phyloP scores from a whole-genome alignment of 1,140 invertebrate species.

The Drosophila biarmipes region DNA sequence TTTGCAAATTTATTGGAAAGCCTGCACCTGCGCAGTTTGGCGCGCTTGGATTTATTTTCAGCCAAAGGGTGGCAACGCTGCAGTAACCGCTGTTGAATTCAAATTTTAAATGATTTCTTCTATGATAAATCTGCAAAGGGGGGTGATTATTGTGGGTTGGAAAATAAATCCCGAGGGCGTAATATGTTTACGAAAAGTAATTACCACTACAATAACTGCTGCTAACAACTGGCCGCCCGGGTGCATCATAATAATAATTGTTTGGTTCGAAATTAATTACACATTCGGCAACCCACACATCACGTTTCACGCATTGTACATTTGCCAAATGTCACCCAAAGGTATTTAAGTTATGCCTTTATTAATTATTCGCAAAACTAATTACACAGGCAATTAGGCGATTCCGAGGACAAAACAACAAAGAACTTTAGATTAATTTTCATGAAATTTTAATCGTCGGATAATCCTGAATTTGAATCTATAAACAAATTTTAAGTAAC shows the following conservation, averaged over 20 bases:
- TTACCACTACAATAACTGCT: slow-evolving; percentile 59
- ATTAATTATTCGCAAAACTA: slow-evolving; percentile 49
- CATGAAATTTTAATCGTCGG: not conserved
- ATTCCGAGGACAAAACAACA: not conserved
- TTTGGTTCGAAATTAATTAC: slow-evolving; percentile 69
- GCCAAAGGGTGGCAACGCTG: slow-evolving; percentile 60
- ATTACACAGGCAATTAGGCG: slow-evolving; percentile 13
- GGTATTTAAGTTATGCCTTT: slow-evolving; percentile 35
- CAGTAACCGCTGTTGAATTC: slow-evolving; percentile 56
- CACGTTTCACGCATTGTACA: slow-evolving; percentile 22
- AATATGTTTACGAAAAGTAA: slow-evolving; percentile 67
- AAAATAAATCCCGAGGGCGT: slow-evolving; percentile 46
- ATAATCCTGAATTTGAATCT: not conserved
- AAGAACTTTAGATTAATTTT: not conserved
- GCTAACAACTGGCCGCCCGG: slow-evolving; percentile 13
- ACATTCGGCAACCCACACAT: slow-evolving; percentile 40
- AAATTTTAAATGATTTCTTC: slow-evolving; percentile 37
- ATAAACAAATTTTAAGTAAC: not conserved
- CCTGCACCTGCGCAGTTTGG: slow-evolving; percentile 52
- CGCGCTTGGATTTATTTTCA: slow-evolving; percentile 20
- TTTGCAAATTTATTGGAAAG: slow-evolving; percentile 50
- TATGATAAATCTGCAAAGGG: slow-evolving; percentile 5
- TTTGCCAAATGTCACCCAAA: slow-evolving; percentile 46
- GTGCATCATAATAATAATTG: slow-evolving; percentile 57
- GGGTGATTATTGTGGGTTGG: slow-evolving; percentile 1